phyloP scores from a whole-genome alignment of 2,888 invertebrate species.

The Hanleya hanleyi region DNA sequence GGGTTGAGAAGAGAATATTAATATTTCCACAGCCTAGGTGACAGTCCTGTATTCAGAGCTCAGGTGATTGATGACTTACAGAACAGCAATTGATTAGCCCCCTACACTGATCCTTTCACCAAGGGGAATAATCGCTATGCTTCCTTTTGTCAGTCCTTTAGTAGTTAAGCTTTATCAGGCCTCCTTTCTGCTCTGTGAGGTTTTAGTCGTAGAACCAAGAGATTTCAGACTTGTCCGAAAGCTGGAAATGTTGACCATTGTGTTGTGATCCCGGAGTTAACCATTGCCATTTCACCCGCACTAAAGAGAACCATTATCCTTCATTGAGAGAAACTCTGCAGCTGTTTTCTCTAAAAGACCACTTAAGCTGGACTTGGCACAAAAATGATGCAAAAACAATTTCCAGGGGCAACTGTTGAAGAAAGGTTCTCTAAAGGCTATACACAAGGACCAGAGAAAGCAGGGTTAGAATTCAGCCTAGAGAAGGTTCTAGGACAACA shows the following conservation, averaged over 20 bases:
- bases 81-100: not conserved
- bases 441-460: not conserved
- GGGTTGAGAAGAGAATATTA: not conserved
- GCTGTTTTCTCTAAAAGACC: slow-evolving; percentile 10
- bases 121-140: not conserved
- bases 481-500: too few relatives aligned
- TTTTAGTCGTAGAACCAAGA: not conserved
- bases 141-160: not conserved
- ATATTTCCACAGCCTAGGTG: not conserved
- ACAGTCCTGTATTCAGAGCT: not conserved
- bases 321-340: slow-evolving; percentile 3
- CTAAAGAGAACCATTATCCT: not conserved
- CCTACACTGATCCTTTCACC: slow-evolving; percentile 2
- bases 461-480: too few relatives aligned
- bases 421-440: too few relatives aligned
- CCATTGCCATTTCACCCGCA: too few relatives aligned
- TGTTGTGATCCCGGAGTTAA: not conserved
- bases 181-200: not conserved
- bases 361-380: not conserved
- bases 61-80: slow-evolving; percentile 2
- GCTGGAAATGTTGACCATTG: slow-evolving; percentile 1
- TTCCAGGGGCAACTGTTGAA: not conserved
- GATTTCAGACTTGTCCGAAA: not conserved
- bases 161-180: not conserved
- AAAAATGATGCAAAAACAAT: slow-evolving; percentile 7